A percentile compares a stretch with the other conserved stretches of the same genome.
These are phyloP conservation scores for Vanessa atalanta DNA, from an alignment of 1,140 invertebrate species.

Conservation along the genomic window DNA sequence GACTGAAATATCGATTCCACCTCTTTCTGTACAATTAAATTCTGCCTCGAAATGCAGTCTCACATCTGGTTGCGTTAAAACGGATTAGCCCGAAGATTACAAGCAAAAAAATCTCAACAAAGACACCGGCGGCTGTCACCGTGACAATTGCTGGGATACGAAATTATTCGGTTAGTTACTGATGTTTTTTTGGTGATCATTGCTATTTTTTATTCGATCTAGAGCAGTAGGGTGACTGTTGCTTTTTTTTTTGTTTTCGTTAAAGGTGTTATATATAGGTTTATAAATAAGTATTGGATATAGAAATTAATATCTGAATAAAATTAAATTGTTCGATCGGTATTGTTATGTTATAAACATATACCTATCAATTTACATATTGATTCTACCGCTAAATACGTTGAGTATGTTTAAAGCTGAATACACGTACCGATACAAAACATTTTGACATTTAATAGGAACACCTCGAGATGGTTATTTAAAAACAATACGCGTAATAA, in stretches of 20 bases:
- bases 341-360: too few species aligned
- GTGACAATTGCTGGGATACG: slow-evolving; percentile 72
- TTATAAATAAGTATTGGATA: neutral
- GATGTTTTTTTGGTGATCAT: slow-evolving; percentile 52
- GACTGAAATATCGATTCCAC: neutral
- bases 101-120: slow-evolving; percentile 68
- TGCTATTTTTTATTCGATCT: slow-evolving; percentile 49
- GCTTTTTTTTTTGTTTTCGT: slow-evolving; percentile 6
- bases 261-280: neutral
- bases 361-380: too few species aligned
- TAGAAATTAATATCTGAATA: too few species aligned
- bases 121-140: slow-evolving; percentile 69
- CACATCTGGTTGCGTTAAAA: slow-evolving; percentile 78
- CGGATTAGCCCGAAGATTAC: slow-evolving; percentile 77
- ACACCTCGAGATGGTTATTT: slow-evolving; percentile 35
- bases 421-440: slow-evolving; percentile 33
- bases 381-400: neutral
- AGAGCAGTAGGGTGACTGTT: slow-evolving; percentile 33
- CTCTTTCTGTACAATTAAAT: slow-evolving; percentile 11
- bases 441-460: slow-evolving; percentile 44
- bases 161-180: slow-evolving; percentile 71
- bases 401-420: slow-evolving; percentile 14
- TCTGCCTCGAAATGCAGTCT: slow-evolving; percentile 44
- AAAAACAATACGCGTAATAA: slow-evolving; percentile 29
- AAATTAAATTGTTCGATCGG: too few species aligned